A percentile compares a stretch with the other conserved stretches of the same genome.
phyloP scores from a whole-genome alignment of 2,888 invertebrate genomes.

The Tillus elongatus region DNA sequence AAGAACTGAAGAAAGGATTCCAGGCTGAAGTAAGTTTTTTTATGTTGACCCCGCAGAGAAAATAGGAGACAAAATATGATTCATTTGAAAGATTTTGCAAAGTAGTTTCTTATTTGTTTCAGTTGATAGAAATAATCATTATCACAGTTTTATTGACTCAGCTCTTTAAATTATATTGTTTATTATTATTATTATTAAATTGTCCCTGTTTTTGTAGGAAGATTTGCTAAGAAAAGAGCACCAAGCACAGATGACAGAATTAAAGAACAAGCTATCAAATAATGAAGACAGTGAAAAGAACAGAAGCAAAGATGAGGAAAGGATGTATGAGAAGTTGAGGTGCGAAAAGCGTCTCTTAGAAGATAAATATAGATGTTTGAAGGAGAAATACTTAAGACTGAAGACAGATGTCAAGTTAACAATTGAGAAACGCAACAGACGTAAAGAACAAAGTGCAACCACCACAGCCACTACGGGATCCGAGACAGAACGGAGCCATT shows the following conservation, averaged over 20 bases:
- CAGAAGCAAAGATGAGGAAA: slow-evolving; percentile 26
- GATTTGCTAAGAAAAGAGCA: slow-evolving; percentile 55
- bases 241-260: slow-evolving; percentile 53
- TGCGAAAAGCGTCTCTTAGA: slow-evolving; percentile 63
- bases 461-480: slow-evolving; percentile 55
- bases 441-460: slow-evolving; percentile 53
- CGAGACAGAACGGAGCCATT: slow-evolving; percentile 70
- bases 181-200: too few species aligned
- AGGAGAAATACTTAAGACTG: slow-evolving; percentile 70
- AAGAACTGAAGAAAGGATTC: slow-evolving; percentile 54
- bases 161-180: too few species aligned
- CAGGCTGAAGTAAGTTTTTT: slow-evolving; percentile 52
- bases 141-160: too few species aligned
- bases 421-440: slow-evolving; percentile 62
- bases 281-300: slow-evolving; percentile 34
- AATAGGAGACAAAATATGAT: too few species aligned
- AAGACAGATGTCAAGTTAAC: slow-evolving; percentile 73
- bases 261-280: slow-evolving; percentile 49
- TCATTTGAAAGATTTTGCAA: too few species aligned
- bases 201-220: not conserved
- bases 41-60: too few species aligned
- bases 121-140: too few species aligned
- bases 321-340: slow-evolving; percentile 54
- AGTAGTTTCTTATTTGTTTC: too few species aligned
- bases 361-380: slow-evolving; percentile 70